Evolutionary conservation across 2,888 invertebrate species (phyloP).

Genomic region (Baccha elongata): DNA sequence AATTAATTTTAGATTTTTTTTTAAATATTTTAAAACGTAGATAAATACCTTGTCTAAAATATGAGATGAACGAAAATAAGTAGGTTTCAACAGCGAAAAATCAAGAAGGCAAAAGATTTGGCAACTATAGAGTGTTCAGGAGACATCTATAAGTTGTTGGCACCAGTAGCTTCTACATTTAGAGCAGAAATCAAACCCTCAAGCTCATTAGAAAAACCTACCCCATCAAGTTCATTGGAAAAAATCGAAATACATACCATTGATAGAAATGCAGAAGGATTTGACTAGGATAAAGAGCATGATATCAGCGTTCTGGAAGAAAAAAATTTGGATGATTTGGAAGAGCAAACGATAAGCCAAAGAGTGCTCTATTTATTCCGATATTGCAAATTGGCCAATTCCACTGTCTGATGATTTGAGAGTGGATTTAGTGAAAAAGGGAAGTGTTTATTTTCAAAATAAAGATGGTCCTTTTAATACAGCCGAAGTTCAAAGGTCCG

Average conservation of each 20-base stretch:
- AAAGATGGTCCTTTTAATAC: no score
- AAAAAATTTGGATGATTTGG: no score
- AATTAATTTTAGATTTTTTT: no score
- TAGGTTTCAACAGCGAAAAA: slow-evolving; percentile 25
- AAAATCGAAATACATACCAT: slow-evolving; percentile 29
- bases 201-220: slow-evolving; percentile 27
- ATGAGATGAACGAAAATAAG: slow-evolving; percentile 21
- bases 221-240: slow-evolving; percentile 12
- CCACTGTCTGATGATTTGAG: no score
- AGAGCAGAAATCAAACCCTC: slow-evolving; percentile 22
- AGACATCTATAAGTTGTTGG: slow-evolving; percentile 30
- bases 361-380: no score
- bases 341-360: no score
- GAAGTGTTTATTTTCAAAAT: no score
- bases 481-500: no score
- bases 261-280: slow-evolving; percentile 8
- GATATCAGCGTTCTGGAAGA: slow-evolving; percentile 28
- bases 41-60: slow-evolving; percentile 28
- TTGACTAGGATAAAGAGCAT: slow-evolving; percentile 26
- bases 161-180: slow-evolving; percentile 33
- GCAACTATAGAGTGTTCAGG: slow-evolving; percentile 24
- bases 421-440: no score
- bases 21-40: no score
- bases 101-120: slow-evolving; percentile 32
- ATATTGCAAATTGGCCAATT: no score